These are phyloP conservation scores for Aradus depressus DNA, from an alignment of 2,888 invertebrate species.

Conservation along the genomic window DNA sequence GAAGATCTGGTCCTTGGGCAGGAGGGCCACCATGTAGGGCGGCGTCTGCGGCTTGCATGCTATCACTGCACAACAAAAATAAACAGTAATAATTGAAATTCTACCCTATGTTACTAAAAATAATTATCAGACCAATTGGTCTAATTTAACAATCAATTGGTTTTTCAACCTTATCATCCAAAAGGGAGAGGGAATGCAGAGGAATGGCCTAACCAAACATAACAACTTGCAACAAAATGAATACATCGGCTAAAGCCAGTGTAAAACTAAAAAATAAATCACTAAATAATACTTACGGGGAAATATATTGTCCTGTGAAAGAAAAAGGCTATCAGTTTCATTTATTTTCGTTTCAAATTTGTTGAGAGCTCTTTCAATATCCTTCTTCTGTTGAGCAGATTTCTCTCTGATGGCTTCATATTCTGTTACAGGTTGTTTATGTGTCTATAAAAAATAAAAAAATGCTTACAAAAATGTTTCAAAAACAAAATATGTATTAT, in stretches of 20 bases:
- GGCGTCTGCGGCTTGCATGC: slow-evolving; percentile 74
- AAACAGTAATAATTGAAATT: slow-evolving; percentile 1
- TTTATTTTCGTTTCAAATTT: slow-evolving; percentile 89
- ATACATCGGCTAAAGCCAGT: too few species aligned
- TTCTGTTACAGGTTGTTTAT: slow-evolving; percentile 91
- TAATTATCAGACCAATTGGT: too few species aligned
- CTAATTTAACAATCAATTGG: too few species aligned
- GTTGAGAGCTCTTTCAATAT: slow-evolving; percentile 84
- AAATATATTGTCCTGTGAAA: slow-evolving; percentile 78
- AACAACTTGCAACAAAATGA: too few species aligned
- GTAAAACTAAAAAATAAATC: neutral
- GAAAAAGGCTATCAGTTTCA: slow-evolving; percentile 82
- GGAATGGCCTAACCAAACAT: too few species aligned
- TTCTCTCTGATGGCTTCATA: slow-evolving; percentile 94
- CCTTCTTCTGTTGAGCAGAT: slow-evolving; percentile 83
- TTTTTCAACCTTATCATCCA: too few species aligned
- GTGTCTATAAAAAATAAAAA: slow-evolving; percentile 50
- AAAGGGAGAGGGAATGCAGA: too few species aligned
- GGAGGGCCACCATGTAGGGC: slow-evolving; percentile 70
- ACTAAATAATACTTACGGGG: slow-evolving; percentile 52
- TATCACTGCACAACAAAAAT: slow-evolving; percentile 54
- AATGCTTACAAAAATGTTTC: neutral
- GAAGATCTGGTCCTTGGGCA: slow-evolving; percentile 90
- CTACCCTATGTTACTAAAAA: too few species aligned
- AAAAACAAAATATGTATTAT: neutral